Base-by-base conservation (phyloP, 1,140 invertebrate species). In the Arion vulgaris region DNA sequence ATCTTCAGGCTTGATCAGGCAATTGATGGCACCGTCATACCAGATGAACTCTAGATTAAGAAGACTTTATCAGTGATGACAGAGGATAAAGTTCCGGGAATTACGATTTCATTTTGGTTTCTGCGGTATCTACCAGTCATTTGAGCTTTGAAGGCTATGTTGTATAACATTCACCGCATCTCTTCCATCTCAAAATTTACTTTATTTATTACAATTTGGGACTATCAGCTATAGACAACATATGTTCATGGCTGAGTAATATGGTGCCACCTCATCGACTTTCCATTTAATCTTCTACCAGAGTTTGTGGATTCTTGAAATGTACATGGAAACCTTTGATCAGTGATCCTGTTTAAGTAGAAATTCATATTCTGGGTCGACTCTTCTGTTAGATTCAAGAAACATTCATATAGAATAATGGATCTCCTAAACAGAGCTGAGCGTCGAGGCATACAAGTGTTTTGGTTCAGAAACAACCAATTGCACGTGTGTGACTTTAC, bases 281-380 rank as follows among this genome's bases (percentile, higher is more conserved):
- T 81, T 39, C 80, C 80, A n/a, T 81, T 74, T 62, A 34, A 81
- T 0, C 13, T 26, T 2, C 45, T 81, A 19, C 80, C 80, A 49
- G 71, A 81, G 13, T 51, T 71, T 36, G n/a, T 28, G 19, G 23
- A 5, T 17, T 57, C 32, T 32, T 69, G 15, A 72, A 74, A 51
- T 74, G 80, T 36, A 13, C 49, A 13, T 74, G 68, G 80, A 81
- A 81, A 39, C 80, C 69, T 45, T 19, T 80, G 15, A 71, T 80
- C 32, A 74, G 57, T 36, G 68, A 69, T 5, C 32, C 23, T 32
- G 36, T 51, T 36, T 17, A 4, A 51, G 39, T 36, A 28, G 15
- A 17, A 81, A 2, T 9, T 81, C 28, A 26, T 74, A 2, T 9
- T 72, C 5, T 74, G 71, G 69, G 74, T 74, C 32, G 68, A 74